A percentile compares a stretch with the other conserved stretches of the same genome.
These are phyloP conservation scores for Marisa cornuarietis DNA, from an alignment of 1,140 invertebrate species.

Conservation along the genomic window DNA sequence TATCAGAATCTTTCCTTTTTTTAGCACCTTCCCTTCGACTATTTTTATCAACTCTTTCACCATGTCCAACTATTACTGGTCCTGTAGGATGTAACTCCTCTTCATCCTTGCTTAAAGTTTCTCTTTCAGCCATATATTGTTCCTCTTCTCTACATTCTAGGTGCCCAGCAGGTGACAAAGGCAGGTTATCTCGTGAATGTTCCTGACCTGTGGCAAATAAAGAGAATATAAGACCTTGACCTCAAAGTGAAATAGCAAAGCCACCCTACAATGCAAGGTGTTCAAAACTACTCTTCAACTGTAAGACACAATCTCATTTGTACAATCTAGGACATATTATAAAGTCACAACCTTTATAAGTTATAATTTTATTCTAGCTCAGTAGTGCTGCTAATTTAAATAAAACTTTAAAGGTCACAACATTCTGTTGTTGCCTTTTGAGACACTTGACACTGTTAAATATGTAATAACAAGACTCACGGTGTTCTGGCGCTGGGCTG, in stretches of 20 bases:
- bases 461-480: neutral
- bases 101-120: neutral
- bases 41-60: neutral
- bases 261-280: neutral
- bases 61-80: neutral
- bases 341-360: neutral
- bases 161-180: conserved; percentile 9
- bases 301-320: neutral
- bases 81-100: neutral
- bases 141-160: conserved; percentile 7
- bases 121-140: neutral
- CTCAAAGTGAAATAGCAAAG: neutral
- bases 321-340: neutral
- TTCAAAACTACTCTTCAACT: neutral
- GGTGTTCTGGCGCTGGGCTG: neutral
- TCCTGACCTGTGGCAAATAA: conserved; percentile 6
- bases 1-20: conserved; percentile 2
- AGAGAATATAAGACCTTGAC: neutral
- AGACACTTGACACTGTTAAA: neutral
- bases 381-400: neutral
- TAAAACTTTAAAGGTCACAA: neutral
- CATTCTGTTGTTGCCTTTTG: neutral
- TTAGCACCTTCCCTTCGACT: neutral
- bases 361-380: neutral
- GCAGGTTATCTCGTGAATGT: conserved; percentile 1